A percentile compares a stretch with the other conserved stretches of the same genome.
Evolutionary conservation across 2,888 invertebrate genomes (phyloP).

Genomic region (Orthosia cruda): DNA sequence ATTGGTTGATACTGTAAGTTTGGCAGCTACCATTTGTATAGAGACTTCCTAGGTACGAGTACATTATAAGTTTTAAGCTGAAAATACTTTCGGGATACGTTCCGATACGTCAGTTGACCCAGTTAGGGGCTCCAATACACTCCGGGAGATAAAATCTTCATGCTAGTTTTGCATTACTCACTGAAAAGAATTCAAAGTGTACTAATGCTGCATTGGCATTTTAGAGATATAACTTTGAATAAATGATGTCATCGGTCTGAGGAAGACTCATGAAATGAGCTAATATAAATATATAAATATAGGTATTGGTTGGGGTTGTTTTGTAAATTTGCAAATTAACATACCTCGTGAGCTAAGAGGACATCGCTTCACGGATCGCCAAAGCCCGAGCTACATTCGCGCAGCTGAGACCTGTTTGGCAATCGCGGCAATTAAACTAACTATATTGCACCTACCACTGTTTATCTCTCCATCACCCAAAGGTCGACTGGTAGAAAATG

Average conservation of each 20-base stretch:
- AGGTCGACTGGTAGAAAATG: no score
- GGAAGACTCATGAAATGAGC: background rate
- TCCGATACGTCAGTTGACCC: constrained; percentile 54
- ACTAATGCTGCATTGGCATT: constrained; percentile 23
- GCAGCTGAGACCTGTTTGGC: no score
- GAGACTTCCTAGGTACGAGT: constrained; percentile 23
- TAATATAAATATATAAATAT: no score
- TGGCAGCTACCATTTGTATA: constrained; percentile 39
- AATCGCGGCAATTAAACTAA: no score
- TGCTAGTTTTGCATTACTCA: constrained; percentile 45
- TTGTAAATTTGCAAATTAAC: no score
- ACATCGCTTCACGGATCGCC: no score
- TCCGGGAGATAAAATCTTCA: constrained; percentile 56
- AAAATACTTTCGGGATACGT: constrained; percentile 54
- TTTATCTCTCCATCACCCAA: no score
- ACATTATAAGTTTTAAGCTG: constrained; percentile 62
- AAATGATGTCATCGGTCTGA: background rate
- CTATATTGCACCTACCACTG: no score
- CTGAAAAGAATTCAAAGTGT: constrained; percentile 34
- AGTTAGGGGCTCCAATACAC: constrained; percentile 39
- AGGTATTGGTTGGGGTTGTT: no score
- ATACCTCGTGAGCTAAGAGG: no score
- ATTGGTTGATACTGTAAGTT: constrained; percentile 42
- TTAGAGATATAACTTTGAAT: constrained; percentile 8
- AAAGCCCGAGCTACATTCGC: no score